These are phyloP conservation scores for Lontra canadensis DNA, from an alignment of 2,113 vertebrate genomes.

Conservation along the genomic window DNA sequence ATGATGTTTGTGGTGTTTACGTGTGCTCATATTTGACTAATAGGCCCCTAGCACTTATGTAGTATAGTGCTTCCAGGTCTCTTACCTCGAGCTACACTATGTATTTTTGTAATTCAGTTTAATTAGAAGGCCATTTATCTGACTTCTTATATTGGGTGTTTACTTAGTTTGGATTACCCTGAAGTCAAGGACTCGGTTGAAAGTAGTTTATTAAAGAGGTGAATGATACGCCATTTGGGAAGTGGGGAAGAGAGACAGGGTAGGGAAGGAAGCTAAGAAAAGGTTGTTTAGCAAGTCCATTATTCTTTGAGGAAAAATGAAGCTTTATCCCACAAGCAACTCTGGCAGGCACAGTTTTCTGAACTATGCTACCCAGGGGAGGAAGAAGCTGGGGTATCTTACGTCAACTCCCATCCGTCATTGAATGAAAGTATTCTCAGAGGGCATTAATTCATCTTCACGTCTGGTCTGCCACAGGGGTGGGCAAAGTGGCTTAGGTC, in stretches of 20 bases:
- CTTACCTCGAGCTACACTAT: neutral
- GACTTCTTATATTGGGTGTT: neutral
- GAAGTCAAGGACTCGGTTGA: neutral
- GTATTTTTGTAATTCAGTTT: conserved; percentile 4
- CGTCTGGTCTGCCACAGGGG: neutral
- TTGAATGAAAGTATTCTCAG: neutral
- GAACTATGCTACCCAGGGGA: neutral
- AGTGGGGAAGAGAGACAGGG: neutral
- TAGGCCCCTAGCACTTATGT: neutral
- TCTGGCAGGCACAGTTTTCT: neutral
- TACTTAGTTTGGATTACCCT: conserved; percentile 10
- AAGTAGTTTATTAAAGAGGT: neutral
- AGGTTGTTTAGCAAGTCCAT: neutral
- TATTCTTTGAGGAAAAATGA: neutral
- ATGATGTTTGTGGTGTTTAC: neutral
- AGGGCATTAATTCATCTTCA: conserved; percentile 8
- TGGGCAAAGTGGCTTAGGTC: neutral
- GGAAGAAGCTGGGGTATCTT: neutral
- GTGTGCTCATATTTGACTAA: neutral
- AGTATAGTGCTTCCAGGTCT: neutral
- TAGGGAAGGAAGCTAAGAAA: neutral
- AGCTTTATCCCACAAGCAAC: neutral
- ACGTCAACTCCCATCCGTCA: neutral
- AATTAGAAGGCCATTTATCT: conserved; percentile 1
- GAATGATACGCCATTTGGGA: neutral